Evolutionary conservation across 2,888 invertebrate species (phyloP).

Genomic region (Malthinus seriepunctatus): DNA sequence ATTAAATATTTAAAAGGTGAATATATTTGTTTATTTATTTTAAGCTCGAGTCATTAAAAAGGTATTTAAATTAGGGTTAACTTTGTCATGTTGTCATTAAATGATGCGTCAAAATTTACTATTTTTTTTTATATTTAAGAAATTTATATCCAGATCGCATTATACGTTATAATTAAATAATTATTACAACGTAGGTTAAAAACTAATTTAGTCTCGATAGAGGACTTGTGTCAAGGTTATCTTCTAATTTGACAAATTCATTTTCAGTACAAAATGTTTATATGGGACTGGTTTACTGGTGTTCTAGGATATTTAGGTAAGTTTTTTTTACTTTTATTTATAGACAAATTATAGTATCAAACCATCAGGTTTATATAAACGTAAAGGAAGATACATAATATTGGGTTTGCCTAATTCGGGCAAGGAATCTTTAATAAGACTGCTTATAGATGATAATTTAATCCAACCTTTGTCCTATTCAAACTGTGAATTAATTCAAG

Average conservation of each 20-base stretch:
- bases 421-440: constrained; percentile 50
- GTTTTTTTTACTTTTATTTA: constrained; percentile 45
- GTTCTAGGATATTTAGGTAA: constrained; percentile 92
- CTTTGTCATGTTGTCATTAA: constrained; percentile 21
- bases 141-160: not conserved
- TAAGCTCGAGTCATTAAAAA: not conserved
- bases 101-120: not conserved
- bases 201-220: constrained; percentile 30
- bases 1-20: not conserved
- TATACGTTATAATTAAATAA: not conserved
- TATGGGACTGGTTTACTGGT: constrained; percentile 95
- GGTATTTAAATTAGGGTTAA: constrained; percentile 2
- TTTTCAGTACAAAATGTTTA: constrained; percentile 70
- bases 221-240: constrained; percentile 33
- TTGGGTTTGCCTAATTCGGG: constrained; percentile 53
- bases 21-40: not conserved
- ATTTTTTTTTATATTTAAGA: no score
- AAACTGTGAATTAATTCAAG: not conserved
- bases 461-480: constrained; percentile 50
- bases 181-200: not conserved
- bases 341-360: not conserved
- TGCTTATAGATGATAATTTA: constrained; percentile 51
- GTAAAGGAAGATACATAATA: constrained; percentile 52
- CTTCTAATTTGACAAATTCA: constrained; percentile 24
- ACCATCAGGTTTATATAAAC: constrained; percentile 40